phyloP scores from a whole-genome alignment of 2,888 invertebrate species.

The Hypena proboscidalis region DNA sequence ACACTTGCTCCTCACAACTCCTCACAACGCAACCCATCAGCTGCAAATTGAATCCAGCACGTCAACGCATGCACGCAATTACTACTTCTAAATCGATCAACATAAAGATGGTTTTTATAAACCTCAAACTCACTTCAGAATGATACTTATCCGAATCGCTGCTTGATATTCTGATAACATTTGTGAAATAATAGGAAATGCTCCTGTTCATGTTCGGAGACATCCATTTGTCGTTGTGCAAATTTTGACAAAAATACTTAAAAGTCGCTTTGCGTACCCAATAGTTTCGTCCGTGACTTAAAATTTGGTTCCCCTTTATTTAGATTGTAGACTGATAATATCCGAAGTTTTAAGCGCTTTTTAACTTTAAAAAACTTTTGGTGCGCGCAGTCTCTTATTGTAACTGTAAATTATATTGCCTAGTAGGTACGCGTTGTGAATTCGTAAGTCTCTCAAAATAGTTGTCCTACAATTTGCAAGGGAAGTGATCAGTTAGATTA shows the following conservation, averaged over 20 bases:
- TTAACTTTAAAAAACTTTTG: slow-evolving; percentile 28
- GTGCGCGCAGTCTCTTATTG: slow-evolving; percentile 22
- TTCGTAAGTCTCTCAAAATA: slow-evolving; percentile 5
- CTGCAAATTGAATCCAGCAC: slow-evolving; percentile 50
- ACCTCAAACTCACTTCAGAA: slow-evolving; percentile 20
- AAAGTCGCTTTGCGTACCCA: slow-evolving; percentile 37
- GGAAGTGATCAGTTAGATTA: too few species aligned
- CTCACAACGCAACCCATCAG: slow-evolving; percentile 54
- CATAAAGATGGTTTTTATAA: slow-evolving; percentile 46
- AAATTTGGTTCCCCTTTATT: slow-evolving; percentile 47
- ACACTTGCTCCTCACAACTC: slow-evolving; percentile 75
- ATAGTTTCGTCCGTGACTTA: slow-evolving; percentile 34
- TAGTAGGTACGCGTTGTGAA: slow-evolving; percentile 17
- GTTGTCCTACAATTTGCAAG: too few species aligned
- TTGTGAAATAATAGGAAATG: slow-evolving; percentile 74
- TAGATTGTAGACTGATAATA: slow-evolving; percentile 39
- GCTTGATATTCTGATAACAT: slow-evolving; percentile 80
- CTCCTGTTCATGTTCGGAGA: slow-evolving; percentile 61
- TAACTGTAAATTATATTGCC: slow-evolving; percentile 23
- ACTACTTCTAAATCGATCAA: slow-evolving; percentile 43
- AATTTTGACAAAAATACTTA: too few species aligned
- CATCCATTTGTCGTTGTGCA: slow-evolving; percentile 53
- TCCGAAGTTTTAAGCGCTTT: slow-evolving; percentile 35
- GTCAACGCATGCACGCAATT: slow-evolving; percentile 45
- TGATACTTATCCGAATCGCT: slow-evolving; percentile 55